These are phyloP conservation scores for Donacobius atricapilla DNA, from an alignment of 2,113 vertebrate species.

Conservation along the genomic window DNA sequence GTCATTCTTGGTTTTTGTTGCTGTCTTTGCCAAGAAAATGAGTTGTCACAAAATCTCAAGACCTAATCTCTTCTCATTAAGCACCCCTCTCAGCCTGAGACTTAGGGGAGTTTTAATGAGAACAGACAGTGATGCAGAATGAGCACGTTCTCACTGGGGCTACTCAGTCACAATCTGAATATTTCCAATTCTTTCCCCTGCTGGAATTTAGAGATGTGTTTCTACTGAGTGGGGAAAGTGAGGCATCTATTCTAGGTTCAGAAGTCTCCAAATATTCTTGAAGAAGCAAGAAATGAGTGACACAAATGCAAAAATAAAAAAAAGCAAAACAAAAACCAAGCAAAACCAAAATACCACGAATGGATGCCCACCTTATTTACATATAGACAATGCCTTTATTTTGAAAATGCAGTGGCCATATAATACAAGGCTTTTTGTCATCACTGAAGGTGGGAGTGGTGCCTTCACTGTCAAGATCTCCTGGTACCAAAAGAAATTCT, in stretches of 20 bases:
- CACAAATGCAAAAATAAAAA: not conserved
- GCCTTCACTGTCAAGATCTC: not conserved
- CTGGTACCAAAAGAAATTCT: not conserved
- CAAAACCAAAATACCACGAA: not conserved
- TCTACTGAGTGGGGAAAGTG: not conserved
- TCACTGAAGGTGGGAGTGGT: not conserved
- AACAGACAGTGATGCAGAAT: not conserved
- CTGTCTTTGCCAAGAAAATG: slow-evolving; percentile 43
- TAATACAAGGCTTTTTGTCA: not conserved
- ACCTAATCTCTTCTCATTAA: slow-evolving; percentile 18
- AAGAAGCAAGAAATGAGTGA: not conserved
- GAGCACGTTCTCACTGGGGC: not conserved
- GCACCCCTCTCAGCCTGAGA: not conserved
- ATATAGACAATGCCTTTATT: not conserved
- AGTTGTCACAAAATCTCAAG: slow-evolving; percentile 13
- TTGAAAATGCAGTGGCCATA: not conserved
- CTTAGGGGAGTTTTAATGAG: not conserved
- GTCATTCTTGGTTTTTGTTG: not conserved
- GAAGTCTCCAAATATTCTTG: not conserved
- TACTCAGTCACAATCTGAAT: not conserved
- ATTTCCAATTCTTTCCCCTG: not conserved
- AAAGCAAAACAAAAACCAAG: too few species aligned
- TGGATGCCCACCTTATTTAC: not conserved
- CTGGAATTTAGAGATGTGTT: not conserved
- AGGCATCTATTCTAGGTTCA: not conserved